Percentiles rank a stretch among this genome's conserved stretches.
phyloP scores from a whole-genome alignment of 2,113 vertebrate species.

The Cygnus atratus region DNA sequence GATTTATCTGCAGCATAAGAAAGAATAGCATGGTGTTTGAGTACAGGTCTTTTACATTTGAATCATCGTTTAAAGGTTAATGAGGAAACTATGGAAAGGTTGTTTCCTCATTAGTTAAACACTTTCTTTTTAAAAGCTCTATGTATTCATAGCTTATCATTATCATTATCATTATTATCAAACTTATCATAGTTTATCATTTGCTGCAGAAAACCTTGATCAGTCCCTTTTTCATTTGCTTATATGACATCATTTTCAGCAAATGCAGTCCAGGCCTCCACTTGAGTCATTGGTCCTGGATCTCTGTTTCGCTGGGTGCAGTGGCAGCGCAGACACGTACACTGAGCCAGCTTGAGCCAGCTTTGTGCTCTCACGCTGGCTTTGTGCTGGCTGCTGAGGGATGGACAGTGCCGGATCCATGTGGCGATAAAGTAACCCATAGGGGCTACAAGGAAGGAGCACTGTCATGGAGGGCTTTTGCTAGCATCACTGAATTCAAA shows the following conservation, averaged over 20 bases:
- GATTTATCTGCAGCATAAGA: background rate
- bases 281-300: background rate
- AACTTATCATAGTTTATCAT: constrained; percentile 18
- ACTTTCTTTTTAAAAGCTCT: constrained; percentile 5
- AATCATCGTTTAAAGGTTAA: constrained; percentile 40
- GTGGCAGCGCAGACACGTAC: background rate
- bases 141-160: background rate
- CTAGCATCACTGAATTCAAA: background rate
- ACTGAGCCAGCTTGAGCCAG: background rate
- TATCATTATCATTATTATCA: no score
- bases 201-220: constrained; percentile 7
- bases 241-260: background rate
- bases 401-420: background rate
- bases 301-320: background rate
- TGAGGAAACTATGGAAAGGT: constrained; percentile 4
- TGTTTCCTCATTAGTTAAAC: constrained; percentile 30
- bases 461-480: background rate
- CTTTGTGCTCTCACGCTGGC: background rate
- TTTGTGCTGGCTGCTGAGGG: background rate
- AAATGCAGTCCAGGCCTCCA: background rate
- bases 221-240: background rate
- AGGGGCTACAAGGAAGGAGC: background rate
- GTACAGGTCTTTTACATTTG: background rate
- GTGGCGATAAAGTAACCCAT: background rate
- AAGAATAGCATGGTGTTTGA: background rate